Percentiles rank a stretch among this genome's conserved stretches.
phyloP scores from a whole-genome alignment of 64 coral and sea anemone species.

The Montipora foliosa region DNA sequence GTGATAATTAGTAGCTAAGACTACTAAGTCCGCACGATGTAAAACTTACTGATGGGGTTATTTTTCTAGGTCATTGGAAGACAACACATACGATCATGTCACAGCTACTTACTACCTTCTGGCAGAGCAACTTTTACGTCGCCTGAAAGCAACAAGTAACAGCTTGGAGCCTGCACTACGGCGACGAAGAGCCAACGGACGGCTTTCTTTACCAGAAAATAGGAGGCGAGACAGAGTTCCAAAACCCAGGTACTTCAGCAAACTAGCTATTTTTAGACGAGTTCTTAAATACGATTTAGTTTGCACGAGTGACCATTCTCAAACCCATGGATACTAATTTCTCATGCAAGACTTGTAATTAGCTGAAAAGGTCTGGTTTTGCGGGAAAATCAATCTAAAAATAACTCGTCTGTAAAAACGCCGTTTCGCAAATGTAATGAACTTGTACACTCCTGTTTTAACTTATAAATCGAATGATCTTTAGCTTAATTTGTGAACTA shows the following conservation, averaged over 20 bases:
- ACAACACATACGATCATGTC: slow-evolving; percentile 87
- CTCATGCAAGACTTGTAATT: no score
- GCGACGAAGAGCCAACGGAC: slow-evolving; percentile 32
- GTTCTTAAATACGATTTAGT: no score
- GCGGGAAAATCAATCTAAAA: no score
- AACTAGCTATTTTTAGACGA: neutral
- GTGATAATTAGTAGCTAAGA: neutral
- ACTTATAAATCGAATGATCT: no score
- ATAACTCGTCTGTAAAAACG: no score
- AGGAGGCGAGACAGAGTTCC: neutral
- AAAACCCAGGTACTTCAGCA: slow-evolving; percentile 30
- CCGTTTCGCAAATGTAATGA: no score
- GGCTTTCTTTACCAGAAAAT: slow-evolving; percentile 64
- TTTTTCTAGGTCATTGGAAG: slow-evolving; percentile 74
- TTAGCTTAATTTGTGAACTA: no score
- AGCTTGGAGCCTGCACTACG: neutral
- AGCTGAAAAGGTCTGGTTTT: no score
- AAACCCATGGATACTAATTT: no score
- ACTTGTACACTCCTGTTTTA: no score
- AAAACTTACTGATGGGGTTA: neutral
- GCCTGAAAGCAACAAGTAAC: slow-evolving; percentile 70
- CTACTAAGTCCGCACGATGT: neutral
- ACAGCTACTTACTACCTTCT: slow-evolving; percentile 93
- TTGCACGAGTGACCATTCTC: no score
- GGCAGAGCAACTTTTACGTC: slow-evolving; percentile 89